Evolutionary conservation across 2,113 vertebrate genomes (phyloP), one percentile per base, ranked within the genome.

Genomic region (Ptilorrhoa leucosticta): DNA sequence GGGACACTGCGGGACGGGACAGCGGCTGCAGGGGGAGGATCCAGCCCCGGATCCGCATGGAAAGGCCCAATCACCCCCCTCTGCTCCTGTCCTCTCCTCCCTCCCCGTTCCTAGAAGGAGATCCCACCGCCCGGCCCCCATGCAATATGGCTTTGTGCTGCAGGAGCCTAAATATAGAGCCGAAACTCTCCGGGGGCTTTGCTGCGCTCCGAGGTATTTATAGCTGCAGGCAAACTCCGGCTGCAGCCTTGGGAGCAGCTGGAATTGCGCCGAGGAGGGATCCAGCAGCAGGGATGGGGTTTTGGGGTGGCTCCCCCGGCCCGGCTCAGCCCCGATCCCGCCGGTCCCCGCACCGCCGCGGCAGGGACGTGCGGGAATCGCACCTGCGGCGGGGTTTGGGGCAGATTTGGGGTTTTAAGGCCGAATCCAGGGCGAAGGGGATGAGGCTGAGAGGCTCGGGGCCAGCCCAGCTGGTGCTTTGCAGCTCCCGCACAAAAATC

Each of bases 371-470:
- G n/a, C 0, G 5, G 51, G 53, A 11, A 16, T 20, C 53, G 56
- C 60, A 8, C 2, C 54, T 1, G 5, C 1, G 0, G 0, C 5
- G 8, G 20, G 9, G 0, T 2, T 13, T 1, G 51, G 69, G 42
- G 27, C 18, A n/a, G 16, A 13, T 33, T 11, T 24, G 64, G 83
- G 66, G 1, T 1, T 26, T 72, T 54, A 19, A 1, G 30, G 20
- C 6, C 2, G 4, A n/a, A 58, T 6, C 18, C 22, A 21, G 44
- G 35, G 50, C 11, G 13, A 53, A 14, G 57, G 17, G 11, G 45
- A 24, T 3, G 51, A 71, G 54, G 53, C 51, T 6, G 51, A 57
- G 75, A 33, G 56, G 60, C 37, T 63, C 50, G n/a, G 77, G 31
- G 60, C 30, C 33, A 22, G 56, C 61, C 65, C 61, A 26, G n/a